phyloP scores from a whole-genome alignment of 2,113 vertebrate species.

The Ophthalmolycus amberensis region DNA sequence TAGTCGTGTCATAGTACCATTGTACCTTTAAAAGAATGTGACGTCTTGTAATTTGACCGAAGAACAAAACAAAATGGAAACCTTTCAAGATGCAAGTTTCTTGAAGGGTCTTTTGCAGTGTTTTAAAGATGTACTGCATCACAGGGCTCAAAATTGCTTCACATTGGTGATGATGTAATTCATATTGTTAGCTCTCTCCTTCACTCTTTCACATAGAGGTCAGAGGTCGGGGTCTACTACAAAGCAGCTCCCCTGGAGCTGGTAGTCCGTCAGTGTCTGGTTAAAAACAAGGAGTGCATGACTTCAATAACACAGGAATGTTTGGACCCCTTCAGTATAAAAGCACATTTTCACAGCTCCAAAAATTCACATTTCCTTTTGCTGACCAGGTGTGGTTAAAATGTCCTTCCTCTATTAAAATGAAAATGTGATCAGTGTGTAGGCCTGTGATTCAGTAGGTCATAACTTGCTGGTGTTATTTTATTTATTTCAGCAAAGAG shows the following conservation, averaged over 20 bases:
- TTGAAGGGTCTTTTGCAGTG: background rate
- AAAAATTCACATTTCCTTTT: background rate
- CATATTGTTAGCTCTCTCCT: background rate
- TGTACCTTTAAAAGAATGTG: background rate
- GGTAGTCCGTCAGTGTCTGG: constrained; percentile 12
- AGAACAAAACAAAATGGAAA: background rate
- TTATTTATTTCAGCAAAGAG: background rate
- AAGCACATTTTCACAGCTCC: constrained; percentile 10
- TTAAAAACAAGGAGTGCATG: constrained; percentile 19
- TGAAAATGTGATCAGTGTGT: background rate
- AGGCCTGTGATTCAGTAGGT: background rate
- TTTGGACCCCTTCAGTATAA: constrained; percentile 7
- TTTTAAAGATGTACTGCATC: background rate
- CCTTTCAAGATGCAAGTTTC: background rate
- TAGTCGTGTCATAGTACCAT: background rate
- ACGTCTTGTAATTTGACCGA: background rate
- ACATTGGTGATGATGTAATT: background rate
- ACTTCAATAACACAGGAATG: constrained; percentile 9
- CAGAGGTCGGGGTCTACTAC: constrained; percentile 1
- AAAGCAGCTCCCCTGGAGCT: constrained; percentile 7
- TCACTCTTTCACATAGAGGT: constrained; percentile 10
- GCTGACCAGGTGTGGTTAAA: background rate
- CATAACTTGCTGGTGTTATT: background rate
- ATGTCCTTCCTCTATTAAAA: background rate
- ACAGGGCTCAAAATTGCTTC: background rate